Evolutionary conservation across 1,140 invertebrate species (phyloP), one percentile per base, ranked within the genome.

Genomic region (Drepana arcuata): DNA sequence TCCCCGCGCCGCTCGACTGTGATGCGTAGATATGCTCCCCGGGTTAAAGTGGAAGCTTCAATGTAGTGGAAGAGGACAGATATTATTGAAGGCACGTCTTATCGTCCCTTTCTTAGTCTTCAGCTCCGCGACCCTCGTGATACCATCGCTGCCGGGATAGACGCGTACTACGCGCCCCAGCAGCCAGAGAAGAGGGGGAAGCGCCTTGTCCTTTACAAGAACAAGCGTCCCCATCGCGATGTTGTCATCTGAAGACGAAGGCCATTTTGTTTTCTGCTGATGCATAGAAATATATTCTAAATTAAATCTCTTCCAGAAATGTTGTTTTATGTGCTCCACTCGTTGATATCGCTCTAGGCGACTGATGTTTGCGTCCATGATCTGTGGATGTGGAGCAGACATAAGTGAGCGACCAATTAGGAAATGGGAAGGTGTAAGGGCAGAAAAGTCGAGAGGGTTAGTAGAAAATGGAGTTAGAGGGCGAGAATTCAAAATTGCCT

Each of bases 381-480:
- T 23, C 24, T 42, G 33, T 25, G 33, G 40, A 7, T 30, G 12
- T 1, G 40, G 32, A 11, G 35, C 40, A 24, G 30, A 35, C 6
- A 15, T 30, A 9, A 35, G 37, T 4, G 34, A 28, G 31, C 34
- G 34, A 14, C 34, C 45, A 28, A 48, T 48, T n/a, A 82, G 31
- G 41, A 82, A 81, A 55, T 84, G 73, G 6, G 41, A 58, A 1
- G 77, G 73, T 7, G 77, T 75, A 4, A 81, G 30, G 9, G 52
- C 36, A 15, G 28, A 33, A 4, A 61, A 45, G 12, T 78, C 68
- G 16, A 53, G 47, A 4, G 53, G 51, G 31, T 58, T 49, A 13
- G 34, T 33, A 31, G 38, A 35, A 13, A 55, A 26, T 12, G 54
- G 31, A 2, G 29, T 42, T 14, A 73, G 27, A 4, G 72, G 72